Base-by-base conservation (phyloP, 2,888 invertebrate genomes). In the Disparrhopalites patrizii region DNA sequence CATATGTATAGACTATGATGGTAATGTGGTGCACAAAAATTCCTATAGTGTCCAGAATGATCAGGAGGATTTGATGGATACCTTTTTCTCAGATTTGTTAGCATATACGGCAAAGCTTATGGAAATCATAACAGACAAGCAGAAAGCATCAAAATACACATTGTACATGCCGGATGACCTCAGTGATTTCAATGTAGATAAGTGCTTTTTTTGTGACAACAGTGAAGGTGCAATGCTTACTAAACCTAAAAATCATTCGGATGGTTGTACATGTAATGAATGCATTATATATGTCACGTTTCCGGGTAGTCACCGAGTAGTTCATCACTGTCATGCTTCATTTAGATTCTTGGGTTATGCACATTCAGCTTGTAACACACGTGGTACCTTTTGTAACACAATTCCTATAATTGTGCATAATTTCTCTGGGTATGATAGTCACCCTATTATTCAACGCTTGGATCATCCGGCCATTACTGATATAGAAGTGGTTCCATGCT, bases 381-480 rank as follows among this genome's bases (percentile, higher is more conserved):
- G 13, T 10, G 28, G 5, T 10, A 27, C 7, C 15, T 54, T 10
- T 27, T 23, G n/a, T 10, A 54, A 54, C 27, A 10, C 4, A 8
- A 25, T 54, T 7, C 23, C 28, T 10, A 27, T 54, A 7, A 7
- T 27, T 10, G 27, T 54, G 5, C 54, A 54, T n/a, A 54, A 54
- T 27, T 54, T 54, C 10, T 54, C 23, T 27, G n/a, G 28, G 8
- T 54, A 54, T 25, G 54, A 54, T 54, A 10, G 25, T 20, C 54
- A 54, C 28, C 54, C 54, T 23, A 23, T 54, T 8, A 20, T 54
- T 20, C 54, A 54, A 15, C 7, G 15, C 15, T 15, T 36, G 7
- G 36, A 36, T 15, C 36, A 36, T 36, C 36, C 36, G 7, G 7
- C 15, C 7, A 36, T 36, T 15, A 36, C 7, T 10, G 36, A 36